Conservation (phyloP, 2,113 vertebrate genomes). For the Oncorhynchus tshawytscha region DNA sequence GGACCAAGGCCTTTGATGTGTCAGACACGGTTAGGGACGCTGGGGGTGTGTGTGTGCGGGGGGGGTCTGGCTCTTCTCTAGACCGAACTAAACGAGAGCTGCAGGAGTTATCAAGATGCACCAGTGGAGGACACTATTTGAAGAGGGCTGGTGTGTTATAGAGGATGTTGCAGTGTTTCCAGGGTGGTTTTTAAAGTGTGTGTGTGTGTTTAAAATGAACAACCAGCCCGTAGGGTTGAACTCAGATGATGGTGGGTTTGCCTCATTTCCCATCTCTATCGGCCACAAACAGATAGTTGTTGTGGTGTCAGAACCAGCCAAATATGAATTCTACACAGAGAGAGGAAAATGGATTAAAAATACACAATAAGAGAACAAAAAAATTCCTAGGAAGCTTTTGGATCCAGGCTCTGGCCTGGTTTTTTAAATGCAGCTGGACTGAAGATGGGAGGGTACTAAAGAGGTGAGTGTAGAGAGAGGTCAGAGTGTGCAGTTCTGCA, state of each 20-base stretch:
- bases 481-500: neutral
- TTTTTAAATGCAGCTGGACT: constrained; percentile 82
- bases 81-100: constrained; percentile 58
- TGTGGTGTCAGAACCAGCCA: constrained; percentile 79
- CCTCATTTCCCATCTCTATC: constrained; percentile 62
- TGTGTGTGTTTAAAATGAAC: neutral
- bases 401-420: constrained; percentile 80
- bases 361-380: constrained; percentile 50
- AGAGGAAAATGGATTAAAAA: constrained; percentile 52
- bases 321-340: constrained; percentile 81
- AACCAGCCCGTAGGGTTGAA: constrained; percentile 4
- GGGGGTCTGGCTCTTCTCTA: constrained; percentile 67
- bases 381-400: constrained; percentile 81
- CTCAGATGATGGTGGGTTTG: neutral
- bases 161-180: constrained; percentile 2
- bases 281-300: constrained; percentile 85
- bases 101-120: constrained; percentile 59
- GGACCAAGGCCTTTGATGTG: constrained; percentile 90
- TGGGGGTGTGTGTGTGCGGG: constrained; percentile 59
- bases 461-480: neutral
- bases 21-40: constrained; percentile 73
- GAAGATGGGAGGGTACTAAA: neutral
- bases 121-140: constrained; percentile 36
- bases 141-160: constrained; percentile 25
- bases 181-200: neutral